These are phyloP conservation scores for Muscicapa striata DNA, from an alignment of 2,797 vertebrate genomes.

Conservation along the genomic window DNA sequence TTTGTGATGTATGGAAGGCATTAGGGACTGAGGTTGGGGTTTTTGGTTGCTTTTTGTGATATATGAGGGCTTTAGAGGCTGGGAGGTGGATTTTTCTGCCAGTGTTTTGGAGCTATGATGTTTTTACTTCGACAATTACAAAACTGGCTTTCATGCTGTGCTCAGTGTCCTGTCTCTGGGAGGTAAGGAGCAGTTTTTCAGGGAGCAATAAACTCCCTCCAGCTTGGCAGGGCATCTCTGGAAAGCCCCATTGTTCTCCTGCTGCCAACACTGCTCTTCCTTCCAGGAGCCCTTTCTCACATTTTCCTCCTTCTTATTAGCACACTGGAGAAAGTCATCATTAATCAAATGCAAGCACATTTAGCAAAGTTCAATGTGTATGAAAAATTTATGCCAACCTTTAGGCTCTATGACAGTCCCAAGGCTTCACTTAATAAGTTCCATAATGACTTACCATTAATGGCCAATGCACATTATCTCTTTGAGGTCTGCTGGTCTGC, in stretches of 20 bases:
- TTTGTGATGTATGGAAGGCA: neutral
- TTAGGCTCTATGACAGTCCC: conserved; percentile 58
- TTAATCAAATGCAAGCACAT: conserved; percentile 60
- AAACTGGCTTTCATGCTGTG: neutral
- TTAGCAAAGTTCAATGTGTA: conserved; percentile 63
- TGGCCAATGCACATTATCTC: conserved; percentile 40
- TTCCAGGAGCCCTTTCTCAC: neutral
- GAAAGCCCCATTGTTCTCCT: neutral
- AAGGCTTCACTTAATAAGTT: conserved; percentile 66
- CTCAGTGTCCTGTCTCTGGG: neutral
- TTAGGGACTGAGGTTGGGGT: neutral
- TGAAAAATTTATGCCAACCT: conserved; percentile 71
- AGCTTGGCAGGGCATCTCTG: neutral
- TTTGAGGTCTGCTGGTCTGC: conserved; percentile 10
- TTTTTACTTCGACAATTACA: neutral
- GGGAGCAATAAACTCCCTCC: neutral
- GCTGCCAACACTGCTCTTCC: neutral
- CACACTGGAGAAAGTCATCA: conserved; percentile 18
- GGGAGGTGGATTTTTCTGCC: neutral
- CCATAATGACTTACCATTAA: conserved; percentile 54
- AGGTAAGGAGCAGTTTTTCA: neutral
- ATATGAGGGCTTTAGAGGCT: neutral
- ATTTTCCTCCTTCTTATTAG: conserved; percentile 43
- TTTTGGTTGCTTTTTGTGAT: neutral
- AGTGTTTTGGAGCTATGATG: neutral